Evolutionary conservation across 2,113 vertebrate genomes (phyloP).

Genomic region (Podiceps cristatus): DNA sequence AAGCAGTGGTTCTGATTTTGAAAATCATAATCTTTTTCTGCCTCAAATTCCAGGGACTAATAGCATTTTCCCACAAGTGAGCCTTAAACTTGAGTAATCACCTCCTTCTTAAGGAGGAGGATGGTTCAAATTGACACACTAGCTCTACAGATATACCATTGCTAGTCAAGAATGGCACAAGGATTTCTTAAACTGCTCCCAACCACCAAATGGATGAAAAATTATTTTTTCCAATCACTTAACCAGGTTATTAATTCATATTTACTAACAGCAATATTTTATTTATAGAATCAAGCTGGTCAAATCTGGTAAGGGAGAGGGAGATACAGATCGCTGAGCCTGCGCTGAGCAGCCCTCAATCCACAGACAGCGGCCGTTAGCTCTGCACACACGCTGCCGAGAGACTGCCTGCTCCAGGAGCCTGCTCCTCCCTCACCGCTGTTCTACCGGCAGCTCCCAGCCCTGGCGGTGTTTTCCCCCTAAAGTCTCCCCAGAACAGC

Average conservation of each 20-base stretch:
- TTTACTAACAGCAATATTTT: not conserved
- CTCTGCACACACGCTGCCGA: not conserved
- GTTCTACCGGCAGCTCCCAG: not conserved
- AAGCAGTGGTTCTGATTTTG: not conserved
- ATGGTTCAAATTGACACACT: not conserved
- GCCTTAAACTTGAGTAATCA: not conserved
- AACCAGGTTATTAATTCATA: not conserved
- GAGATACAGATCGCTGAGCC: not conserved
- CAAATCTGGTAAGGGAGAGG: not conserved
- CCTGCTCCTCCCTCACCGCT: not conserved
- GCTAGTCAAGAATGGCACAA: not conserved
- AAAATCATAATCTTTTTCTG: not conserved
- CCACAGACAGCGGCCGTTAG: not conserved
- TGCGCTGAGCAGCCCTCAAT: not conserved
- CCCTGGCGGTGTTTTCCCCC: not conserved
- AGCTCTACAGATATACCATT: not conserved
- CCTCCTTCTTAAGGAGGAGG: not conserved
- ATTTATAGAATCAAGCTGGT: not conserved
- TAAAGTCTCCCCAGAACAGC: not conserved
- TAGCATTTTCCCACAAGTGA: not conserved
- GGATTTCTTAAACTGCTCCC: not conserved
- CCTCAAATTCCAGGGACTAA: not conserved
- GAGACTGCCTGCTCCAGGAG: not conserved
- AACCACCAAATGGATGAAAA: not conserved
- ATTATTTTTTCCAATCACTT: not conserved